Percentiles rank a stretch among this genome's conserved stretches.
These are phyloP conservation scores for Anser brachyrhynchus DNA, from an alignment of 2,113 vertebrate genomes.

Conservation along the genomic window DNA sequence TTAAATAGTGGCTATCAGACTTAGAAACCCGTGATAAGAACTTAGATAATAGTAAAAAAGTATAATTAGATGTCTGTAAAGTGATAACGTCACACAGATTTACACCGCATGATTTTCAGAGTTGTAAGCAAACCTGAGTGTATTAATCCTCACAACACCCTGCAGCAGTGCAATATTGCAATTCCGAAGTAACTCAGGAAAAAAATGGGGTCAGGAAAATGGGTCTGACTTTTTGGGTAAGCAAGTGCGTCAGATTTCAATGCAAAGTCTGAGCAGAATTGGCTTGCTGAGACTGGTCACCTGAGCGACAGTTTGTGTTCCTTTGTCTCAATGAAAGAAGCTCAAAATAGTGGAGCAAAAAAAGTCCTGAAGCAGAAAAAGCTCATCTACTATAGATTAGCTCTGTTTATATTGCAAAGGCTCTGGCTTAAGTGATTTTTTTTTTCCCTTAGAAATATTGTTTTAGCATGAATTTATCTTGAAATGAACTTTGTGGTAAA, in stretches of 20 bases:
- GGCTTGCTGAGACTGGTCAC: background rate
- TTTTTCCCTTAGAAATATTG: slow-evolving; percentile 21
- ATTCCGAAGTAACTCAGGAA: background rate
- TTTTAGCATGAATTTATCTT: slow-evolving; percentile 37
- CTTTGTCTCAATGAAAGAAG: background rate
- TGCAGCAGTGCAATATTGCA: background rate
- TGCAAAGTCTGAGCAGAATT: background rate
- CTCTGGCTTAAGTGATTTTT: slow-evolving; percentile 4
- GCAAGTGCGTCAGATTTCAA: background rate
- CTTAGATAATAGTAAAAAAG: background rate
- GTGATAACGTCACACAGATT: background rate
- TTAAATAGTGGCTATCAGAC: background rate
- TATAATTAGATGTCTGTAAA: background rate
- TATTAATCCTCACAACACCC: background rate
- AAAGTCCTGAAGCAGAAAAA: slow-evolving; percentile 27
- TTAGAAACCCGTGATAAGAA: background rate
- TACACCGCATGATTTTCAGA: background rate
- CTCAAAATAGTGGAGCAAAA: background rate
- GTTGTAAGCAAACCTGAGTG: background rate
- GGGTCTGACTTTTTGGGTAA: background rate
- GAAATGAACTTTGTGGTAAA: slow-evolving; percentile 40
- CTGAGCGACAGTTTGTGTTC: background rate
- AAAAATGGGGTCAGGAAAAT: background rate
- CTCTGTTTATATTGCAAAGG: slow-evolving; percentile 45
- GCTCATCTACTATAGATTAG: slow-evolving; percentile 28